These are phyloP conservation scores for Diuraphis noxia DNA, from an alignment of 1,140 invertebrate genomes.

Conservation along the genomic window DNA sequence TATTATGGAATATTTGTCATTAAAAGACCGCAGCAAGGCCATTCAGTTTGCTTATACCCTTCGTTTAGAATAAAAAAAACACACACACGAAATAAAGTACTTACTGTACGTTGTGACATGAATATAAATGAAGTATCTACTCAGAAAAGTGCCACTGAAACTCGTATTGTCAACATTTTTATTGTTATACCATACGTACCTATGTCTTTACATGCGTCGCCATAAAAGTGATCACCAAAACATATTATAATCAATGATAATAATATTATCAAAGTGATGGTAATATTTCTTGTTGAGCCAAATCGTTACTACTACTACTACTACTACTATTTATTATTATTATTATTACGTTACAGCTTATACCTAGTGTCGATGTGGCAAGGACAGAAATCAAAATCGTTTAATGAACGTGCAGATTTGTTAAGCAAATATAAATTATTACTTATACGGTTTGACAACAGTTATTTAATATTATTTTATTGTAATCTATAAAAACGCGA, in stretches of 20 bases:
- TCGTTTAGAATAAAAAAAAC: neutral
- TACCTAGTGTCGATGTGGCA: neutral
- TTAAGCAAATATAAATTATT: neutral
- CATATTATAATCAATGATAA: neutral
- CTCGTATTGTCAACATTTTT: constrained; percentile 3
- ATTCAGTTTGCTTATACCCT: constrained; percentile 7
- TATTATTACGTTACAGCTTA: neutral
- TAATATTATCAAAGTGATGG: neutral
- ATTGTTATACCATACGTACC: neutral
- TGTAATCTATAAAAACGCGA: neutral
- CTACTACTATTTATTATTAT: neutral
- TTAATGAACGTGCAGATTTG: neutral
- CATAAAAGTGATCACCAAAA: neutral
- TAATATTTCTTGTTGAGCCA: neutral
- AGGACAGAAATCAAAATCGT: neutral
- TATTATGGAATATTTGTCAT: neutral
- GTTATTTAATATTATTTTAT: neutral
- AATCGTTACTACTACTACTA: neutral
- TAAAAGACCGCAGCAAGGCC: constrained; percentile 1
- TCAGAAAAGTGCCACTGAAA: neutral
- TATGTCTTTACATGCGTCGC: neutral
- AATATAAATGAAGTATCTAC: neutral
- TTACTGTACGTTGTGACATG: neutral
- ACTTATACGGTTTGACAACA: neutral
- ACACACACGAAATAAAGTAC: neutral